These are phyloP conservation scores for Gasteruption jaculator DNA, from an alignment of 2,888 invertebrate species.

Conservation along the genomic window DNA sequence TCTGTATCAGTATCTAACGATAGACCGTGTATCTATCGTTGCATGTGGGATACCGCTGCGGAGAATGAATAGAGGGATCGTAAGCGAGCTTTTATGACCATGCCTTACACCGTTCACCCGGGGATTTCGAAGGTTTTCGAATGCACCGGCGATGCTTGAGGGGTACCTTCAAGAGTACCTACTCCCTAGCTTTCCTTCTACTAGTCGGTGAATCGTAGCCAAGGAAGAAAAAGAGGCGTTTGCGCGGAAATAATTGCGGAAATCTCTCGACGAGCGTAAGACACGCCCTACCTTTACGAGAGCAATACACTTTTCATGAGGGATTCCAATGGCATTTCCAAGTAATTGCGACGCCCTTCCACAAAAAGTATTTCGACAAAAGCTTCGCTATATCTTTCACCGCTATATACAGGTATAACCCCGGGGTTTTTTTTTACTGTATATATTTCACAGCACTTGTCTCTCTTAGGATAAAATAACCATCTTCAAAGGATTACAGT, in stretches of 20 bases:
- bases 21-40: no score
- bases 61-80: neutral
- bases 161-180: constrained; percentile 9
- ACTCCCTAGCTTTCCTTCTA: neutral
- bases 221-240: constrained; percentile 23
- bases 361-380: constrained; percentile 9
- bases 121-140: constrained; percentile 21
- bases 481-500: no score
- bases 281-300: constrained; percentile 24
- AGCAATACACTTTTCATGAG: constrained; percentile 27
- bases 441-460: no score
- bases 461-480: no score
- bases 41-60: no score
- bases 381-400: no score
- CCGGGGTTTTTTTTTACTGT: no score
- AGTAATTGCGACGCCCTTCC: constrained; percentile 32
- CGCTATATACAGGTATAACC: no score
- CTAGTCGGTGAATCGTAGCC: constrained; percentile 13
- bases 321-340: constrained; percentile 27
- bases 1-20: no score
- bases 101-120: constrained; percentile 19
- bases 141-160: constrained; percentile 7
- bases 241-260: constrained; percentile 37
- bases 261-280: constrained; percentile 30
- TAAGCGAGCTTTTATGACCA: constrained; percentile 15